phyloP scores from a whole-genome alignment of 2,797 vertebrate genomes.

The Lithobates pipiens region DNA sequence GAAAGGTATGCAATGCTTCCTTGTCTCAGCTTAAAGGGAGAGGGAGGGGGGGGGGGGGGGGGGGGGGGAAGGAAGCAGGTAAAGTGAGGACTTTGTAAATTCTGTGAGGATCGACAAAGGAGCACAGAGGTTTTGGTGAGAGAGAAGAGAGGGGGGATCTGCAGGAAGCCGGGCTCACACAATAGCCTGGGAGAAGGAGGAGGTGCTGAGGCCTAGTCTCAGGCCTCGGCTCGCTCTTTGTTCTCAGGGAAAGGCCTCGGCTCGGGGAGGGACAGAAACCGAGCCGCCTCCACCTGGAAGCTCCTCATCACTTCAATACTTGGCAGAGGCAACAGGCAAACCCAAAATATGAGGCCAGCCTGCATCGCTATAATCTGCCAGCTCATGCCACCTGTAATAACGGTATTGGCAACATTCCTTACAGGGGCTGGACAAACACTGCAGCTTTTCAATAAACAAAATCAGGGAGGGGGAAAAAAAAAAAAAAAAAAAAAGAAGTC shows the following conservation, averaged over 20 bases:
- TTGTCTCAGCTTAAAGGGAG: too few relatives aligned
- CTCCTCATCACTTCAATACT: neutral
- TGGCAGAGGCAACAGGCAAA: neutral
- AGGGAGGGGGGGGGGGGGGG: too few relatives aligned
- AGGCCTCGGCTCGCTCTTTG: constrained; percentile 67
- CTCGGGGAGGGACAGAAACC: neutral
- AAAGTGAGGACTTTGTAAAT: neutral
- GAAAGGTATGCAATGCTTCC: too few relatives aligned
- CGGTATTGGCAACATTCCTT: neutral
- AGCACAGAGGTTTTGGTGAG: neutral
- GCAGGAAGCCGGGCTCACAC: neutral
- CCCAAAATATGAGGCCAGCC: too few relatives aligned
- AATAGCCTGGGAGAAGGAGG: constrained; percentile 7
- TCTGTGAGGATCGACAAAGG: constrained; percentile 5
- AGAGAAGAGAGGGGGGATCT: neutral
- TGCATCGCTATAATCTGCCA: neutral
- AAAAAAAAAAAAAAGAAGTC: too few relatives aligned
- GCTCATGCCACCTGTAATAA: neutral
- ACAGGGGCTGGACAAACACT: neutral
- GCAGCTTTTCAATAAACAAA: too few relatives aligned
- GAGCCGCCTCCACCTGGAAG: neutral
- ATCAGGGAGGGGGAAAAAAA: too few relatives aligned
- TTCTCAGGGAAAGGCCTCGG: constrained; percentile 61
- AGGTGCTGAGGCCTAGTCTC: neutral
- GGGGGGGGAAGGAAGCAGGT: too few relatives aligned